Conservation (phyloP, 2,797 vertebrate genomes). For the Sciaenops ocellatus region DNA sequence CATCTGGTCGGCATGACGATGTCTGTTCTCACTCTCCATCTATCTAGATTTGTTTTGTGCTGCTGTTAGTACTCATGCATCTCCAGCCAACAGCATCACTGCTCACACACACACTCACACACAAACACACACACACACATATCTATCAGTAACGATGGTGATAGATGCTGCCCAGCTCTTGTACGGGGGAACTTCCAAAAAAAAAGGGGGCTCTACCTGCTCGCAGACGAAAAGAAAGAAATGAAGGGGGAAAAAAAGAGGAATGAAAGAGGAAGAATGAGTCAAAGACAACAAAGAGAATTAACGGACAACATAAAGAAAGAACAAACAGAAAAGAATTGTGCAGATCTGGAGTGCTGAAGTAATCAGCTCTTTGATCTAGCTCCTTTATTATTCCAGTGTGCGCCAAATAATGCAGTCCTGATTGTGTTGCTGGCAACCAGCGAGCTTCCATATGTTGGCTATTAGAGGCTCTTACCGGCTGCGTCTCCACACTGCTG, state of each 20-base stretch:
- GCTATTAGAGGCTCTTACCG: constrained; percentile 78
- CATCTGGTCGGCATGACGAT: constrained; percentile 45
- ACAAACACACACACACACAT: constrained; percentile 30
- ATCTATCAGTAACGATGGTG: constrained; percentile 39
- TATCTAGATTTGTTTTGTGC: constrained; percentile 30
- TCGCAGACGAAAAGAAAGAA: not conserved
- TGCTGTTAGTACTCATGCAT: constrained; percentile 50
- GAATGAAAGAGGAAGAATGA: constrained; percentile 21
- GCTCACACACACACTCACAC: constrained; percentile 25
- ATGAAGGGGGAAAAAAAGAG: not conserved
- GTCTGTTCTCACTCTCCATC: constrained; percentile 38
- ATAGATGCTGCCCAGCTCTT: constrained; percentile 45
- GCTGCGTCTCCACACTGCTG: constrained; percentile 44
- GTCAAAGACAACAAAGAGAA: constrained; percentile 61
- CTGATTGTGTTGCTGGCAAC: constrained; percentile 82
- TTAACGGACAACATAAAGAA: constrained; percentile 61
- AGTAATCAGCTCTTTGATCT: constrained; percentile 87
- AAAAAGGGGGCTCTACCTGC: constrained; percentile 50
- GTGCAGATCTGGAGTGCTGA: constrained; percentile 71
- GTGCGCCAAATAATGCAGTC: constrained; percentile 82
- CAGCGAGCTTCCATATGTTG: constrained; percentile 83
- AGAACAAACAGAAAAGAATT: constrained; percentile 71
- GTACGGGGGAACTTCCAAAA: constrained; percentile 44
- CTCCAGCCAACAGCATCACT: constrained; percentile 12
- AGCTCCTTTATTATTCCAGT: constrained; percentile 84